Base-by-base conservation (phyloP, 1,140 invertebrate species). In the Diorhabda sublineata region DNA sequence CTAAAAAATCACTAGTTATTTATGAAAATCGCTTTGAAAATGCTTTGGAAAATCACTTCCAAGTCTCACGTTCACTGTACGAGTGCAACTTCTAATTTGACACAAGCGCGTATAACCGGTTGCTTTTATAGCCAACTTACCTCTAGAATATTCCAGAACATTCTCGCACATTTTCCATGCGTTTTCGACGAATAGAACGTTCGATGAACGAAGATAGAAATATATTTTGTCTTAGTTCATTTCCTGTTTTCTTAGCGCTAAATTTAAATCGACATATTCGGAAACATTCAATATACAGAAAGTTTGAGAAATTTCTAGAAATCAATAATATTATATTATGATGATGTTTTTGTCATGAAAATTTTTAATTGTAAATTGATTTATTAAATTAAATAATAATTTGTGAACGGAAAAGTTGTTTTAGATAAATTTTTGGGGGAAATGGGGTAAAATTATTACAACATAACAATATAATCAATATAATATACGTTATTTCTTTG, bases 91-190 rank as follows among this genome's bases (percentile, higher is more conserved):
- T 75, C 52, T 63, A 69, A 58, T 73, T 67, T 77, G 76, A 73
- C 65, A 68, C 66, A 57, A 26, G 59, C 58, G 61, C 57, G 63
- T 60, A 67, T 71, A 59, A 71, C 70, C 72, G 66, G 45, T 67
- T 69, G 67, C 71, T 78, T 80, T 72, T 80, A 80, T 79, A 79
- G 73, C 67, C 68, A 65, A 2, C 71, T 69, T 8, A 0, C 42
- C 75, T 79, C 79, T 73, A 69, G 78, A 78, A 73, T 45, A 66
- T 75, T 80, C 79, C 60, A 68, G 79, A 79, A 78, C 3, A 42
- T n/a, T 52, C 60, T 73, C 43, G 67, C 74, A 74, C 45, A 45
- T 63, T 69, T 65, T 71, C 45, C 69, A 73, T 67, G 66, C 45
- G 47, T 69, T 69, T 71, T 59, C 65, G 68, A 65, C 71, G 72